These are phyloP conservation scores for Scaptomyza reducta DNA, from an alignment of 2,888 invertebrate genomes.

Conservation along the genomic window DNA sequence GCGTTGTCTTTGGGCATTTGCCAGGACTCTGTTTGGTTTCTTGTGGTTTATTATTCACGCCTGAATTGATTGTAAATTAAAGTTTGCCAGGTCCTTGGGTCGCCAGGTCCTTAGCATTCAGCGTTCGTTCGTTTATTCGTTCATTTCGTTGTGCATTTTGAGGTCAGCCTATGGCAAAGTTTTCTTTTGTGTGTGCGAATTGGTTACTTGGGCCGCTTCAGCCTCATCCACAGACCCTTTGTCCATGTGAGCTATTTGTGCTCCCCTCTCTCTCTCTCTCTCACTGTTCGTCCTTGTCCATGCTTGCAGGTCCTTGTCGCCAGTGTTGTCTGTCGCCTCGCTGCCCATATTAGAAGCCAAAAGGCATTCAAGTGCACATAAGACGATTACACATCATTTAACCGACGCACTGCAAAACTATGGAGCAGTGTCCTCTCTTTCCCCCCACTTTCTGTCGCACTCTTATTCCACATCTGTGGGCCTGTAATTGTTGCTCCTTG, in stretches of 20 bases:
- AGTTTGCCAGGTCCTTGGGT: conserved; percentile 68
- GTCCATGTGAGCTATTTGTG: conserved; percentile 33
- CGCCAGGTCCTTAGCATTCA: conserved; percentile 43
- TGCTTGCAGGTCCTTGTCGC: conserved; percentile 58
- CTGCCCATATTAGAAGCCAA: conserved; percentile 80
- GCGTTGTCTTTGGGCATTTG: conserved; percentile 47
- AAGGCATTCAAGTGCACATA: conserved; percentile 83
- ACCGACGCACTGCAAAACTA: conserved; percentile 78
- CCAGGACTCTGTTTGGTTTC: conserved; percentile 73
- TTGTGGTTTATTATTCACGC: conserved; percentile 84
- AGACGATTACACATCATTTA: conserved; percentile 84
- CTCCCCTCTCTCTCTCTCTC: conserved; percentile 4
- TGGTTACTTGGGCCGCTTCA: conserved; percentile 44
- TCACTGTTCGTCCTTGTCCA: conserved; percentile 27
- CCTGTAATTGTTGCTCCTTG: conserved; percentile 74
- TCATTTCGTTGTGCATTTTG: conserved; percentile 70
- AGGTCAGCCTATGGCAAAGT: conserved; percentile 81
- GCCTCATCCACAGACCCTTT: conserved; percentile 26
- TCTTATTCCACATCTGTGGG: conserved; percentile 20
- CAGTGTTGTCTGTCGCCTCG: conserved; percentile 57
- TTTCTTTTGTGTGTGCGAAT: conserved; percentile 70
- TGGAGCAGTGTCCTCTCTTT: conserved; percentile 21
- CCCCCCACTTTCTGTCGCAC: not conserved
- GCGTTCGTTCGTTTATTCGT: conserved; percentile 13
- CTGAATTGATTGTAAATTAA: conserved; percentile 84